Conservation (phyloP, 2,888 invertebrate species). For the Rotaria sp. region DNA sequence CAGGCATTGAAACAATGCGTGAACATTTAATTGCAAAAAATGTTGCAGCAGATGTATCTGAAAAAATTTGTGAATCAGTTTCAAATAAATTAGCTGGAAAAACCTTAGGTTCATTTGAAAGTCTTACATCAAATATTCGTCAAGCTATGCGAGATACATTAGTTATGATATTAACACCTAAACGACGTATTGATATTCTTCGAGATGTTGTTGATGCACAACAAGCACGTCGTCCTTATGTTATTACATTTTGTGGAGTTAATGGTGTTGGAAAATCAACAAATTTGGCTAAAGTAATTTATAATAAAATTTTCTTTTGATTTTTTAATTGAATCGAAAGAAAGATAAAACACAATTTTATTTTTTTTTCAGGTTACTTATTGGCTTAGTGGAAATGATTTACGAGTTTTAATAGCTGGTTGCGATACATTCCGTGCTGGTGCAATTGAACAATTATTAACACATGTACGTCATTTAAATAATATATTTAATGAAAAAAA, state of each 20-base stretch:
- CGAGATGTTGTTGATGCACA: slow-evolving; percentile 83
- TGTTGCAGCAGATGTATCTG: slow-evolving; percentile 88
- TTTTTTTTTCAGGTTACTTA: slow-evolving; percentile 68
- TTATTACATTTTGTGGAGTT: slow-evolving; percentile 93
- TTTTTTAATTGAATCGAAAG: too few species aligned
- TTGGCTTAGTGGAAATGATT: slow-evolving; percentile 94
- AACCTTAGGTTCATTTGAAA: slow-evolving; percentile 69
- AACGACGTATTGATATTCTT: slow-evolving; percentile 85
- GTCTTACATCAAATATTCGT: slow-evolving; percentile 78
- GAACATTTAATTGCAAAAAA: slow-evolving; percentile 94
- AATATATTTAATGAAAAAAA: slow-evolving; percentile 66
- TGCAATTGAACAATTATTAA: slow-evolving; percentile 92
- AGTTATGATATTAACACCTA: slow-evolving; percentile 85
- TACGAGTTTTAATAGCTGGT: slow-evolving; percentile 89
- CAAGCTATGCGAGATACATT: slow-evolving; percentile 79
- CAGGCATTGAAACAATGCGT: slow-evolving; percentile 81
- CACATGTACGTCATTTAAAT: slow-evolving; percentile 83
- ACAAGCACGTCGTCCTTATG: slow-evolving; percentile 75
- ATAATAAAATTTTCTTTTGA: too few species aligned
- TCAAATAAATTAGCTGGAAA: slow-evolving; percentile 81
- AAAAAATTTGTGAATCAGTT: slow-evolving; percentile 85
- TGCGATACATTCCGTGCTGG: slow-evolving; percentile 98
- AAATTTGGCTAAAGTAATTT: slow-evolving; percentile 71
- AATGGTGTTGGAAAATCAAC: slow-evolving; percentile 99
- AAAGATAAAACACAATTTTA: too few species aligned